These are phyloP conservation scores for Girardinichthys multiradiatus DNA, from an alignment of 2,113 vertebrate genomes.

Conservation along the genomic window DNA sequence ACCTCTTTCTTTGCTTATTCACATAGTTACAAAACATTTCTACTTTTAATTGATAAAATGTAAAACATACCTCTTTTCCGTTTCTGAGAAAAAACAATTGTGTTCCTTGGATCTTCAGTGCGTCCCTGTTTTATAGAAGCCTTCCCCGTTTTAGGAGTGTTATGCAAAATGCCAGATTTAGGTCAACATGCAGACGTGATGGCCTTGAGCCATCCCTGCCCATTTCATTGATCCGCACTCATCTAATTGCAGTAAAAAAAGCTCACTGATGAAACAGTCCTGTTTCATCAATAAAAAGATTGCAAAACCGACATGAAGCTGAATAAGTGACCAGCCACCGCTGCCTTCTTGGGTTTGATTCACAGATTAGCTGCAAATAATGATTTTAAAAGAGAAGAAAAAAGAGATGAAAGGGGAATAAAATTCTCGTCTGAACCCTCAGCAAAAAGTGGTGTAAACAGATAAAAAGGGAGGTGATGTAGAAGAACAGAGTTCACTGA, in stretches of 20 bases:
- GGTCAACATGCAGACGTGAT: conserved; percentile 61
- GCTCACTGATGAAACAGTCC: neutral
- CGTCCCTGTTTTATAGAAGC: conserved; percentile 69
- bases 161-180: conserved; percentile 53
- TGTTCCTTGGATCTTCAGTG: conserved; percentile 13
- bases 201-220: conserved; percentile 48
- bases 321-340: neutral
- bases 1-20: neutral
- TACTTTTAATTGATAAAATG: neutral
- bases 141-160: conserved; percentile 21
- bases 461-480: conserved; percentile 27
- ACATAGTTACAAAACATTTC: neutral
- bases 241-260: conserved; percentile 4
- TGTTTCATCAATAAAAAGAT: neutral
- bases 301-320: neutral
- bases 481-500: conserved; percentile 35
- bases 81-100: conserved; percentile 36
- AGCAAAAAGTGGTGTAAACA: neutral
- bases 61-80: conserved; percentile 65
- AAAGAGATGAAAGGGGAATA: neutral
- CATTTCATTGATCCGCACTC: conserved; percentile 38
- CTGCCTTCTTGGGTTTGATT: neutral
- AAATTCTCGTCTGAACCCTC: neutral
- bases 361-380: neutral
- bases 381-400: too few species aligned